Evolutionary conservation across 2,113 vertebrate genomes (phyloP).

Genomic region (Opisthocomus hoazin): DNA sequence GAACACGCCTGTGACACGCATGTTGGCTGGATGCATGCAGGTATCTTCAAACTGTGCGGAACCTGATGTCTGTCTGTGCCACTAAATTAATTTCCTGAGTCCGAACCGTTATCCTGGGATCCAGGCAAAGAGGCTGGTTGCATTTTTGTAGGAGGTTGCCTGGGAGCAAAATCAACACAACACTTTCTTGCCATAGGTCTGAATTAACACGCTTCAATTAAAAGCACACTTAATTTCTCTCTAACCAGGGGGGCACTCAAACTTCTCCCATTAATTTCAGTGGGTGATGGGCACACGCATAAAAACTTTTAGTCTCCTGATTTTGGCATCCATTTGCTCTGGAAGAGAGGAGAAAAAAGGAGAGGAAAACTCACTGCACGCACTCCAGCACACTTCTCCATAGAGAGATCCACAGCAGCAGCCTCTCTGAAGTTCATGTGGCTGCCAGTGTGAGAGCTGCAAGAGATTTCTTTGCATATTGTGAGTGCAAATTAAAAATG

Average conservation of each 20-base stretch:
- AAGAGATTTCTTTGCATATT: background rate
- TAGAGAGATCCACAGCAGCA: background rate
- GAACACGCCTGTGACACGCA: background rate
- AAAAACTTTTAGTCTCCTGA: background rate
- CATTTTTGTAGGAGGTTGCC: background rate
- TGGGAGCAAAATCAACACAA: background rate
- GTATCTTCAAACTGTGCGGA: background rate
- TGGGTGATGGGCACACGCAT: background rate
- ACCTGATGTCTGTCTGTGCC: background rate
- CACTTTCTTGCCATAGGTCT: background rate
- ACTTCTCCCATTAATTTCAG: background rate
- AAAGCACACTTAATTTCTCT: background rate
- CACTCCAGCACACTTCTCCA: background rate
- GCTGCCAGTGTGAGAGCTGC: background rate
- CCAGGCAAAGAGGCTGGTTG: background rate
- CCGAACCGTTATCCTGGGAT: background rate
- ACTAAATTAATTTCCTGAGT: background rate
- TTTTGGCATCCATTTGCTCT: background rate
- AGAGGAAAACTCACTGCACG: background rate
- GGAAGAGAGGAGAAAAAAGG: background rate
- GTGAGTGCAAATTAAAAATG: background rate
- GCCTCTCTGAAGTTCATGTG: background rate
- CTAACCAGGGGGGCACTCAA: background rate
- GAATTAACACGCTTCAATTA: background rate
- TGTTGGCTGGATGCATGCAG: background rate